Percentiles rank a stretch among this genome's conserved stretches.
phyloP scores from a whole-genome alignment of 2,113 vertebrate genomes.

The Phalacrocorax aristotelis region DNA sequence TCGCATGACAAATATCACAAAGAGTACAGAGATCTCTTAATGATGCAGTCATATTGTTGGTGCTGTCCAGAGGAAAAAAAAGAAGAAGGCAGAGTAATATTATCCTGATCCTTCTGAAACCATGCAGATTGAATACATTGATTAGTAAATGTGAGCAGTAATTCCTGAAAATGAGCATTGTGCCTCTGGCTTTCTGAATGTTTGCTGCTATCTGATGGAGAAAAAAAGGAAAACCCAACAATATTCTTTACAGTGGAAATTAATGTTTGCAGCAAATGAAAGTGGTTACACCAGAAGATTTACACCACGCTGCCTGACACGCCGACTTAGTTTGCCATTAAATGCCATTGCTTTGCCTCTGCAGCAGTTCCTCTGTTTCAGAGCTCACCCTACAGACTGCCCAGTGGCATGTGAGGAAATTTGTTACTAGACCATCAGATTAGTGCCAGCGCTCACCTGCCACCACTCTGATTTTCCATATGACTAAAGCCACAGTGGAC shows the following conservation, averaged over 20 bases:
- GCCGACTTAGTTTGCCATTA: neutral
- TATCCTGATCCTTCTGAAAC: neutral
- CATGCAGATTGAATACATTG: neutral
- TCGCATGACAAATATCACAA: neutral
- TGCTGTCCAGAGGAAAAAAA: neutral
- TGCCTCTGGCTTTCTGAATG: neutral
- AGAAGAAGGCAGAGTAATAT: neutral
- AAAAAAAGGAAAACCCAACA: neutral
- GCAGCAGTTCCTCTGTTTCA: neutral
- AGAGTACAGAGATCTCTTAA: neutral
- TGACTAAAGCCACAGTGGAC: neutral
- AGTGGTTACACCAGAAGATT: neutral
- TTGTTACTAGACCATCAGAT: neutral
- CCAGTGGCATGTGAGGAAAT: neutral
- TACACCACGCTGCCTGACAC: accelerated
- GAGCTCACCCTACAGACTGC: neutral
- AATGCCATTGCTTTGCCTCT: neutral
- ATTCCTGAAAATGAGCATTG: neutral
- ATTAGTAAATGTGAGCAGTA: neutral
- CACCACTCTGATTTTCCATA: neutral
- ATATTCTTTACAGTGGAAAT: neutral
- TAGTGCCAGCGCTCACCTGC: neutral
- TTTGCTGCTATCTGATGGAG: neutral
- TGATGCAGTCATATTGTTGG: neutral
- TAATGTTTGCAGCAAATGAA: neutral